These are phyloP conservation scores for Copsychus sechellarum DNA, from an alignment of 2,113 vertebrate species.

Conservation along the genomic window DNA sequence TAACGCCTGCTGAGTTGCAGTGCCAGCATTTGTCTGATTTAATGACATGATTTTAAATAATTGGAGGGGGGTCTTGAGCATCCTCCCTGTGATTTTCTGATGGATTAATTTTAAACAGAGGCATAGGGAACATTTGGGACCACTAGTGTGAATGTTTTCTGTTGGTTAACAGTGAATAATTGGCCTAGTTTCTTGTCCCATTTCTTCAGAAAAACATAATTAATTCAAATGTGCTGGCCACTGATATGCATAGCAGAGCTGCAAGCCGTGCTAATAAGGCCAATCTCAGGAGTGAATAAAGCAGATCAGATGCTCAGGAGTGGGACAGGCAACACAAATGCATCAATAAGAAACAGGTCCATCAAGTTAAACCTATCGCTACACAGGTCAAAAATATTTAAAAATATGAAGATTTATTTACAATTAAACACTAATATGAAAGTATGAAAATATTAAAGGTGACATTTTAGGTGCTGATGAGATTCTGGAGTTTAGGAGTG, in stretches of 20 bases:
- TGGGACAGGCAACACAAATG: not conserved
- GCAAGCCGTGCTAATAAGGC: not conserved
- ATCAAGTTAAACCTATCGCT: not conserved
- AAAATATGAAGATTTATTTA: not conserved
- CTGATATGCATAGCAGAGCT: not conserved
- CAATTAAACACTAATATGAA: not conserved
- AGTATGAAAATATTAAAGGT: not conserved
- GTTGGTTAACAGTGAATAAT: conserved; percentile 55
- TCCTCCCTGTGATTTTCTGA: conserved; percentile 51
- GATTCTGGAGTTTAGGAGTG: not conserved
- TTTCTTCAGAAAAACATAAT: conserved; percentile 34
- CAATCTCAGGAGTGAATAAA: not conserved
- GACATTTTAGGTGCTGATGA: not conserved
- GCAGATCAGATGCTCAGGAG: not conserved
- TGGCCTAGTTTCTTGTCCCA: conserved; percentile 50
- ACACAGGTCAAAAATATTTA: not conserved
- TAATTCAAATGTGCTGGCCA: conserved; percentile 13
- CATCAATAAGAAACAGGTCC: not conserved
- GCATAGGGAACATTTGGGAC: conserved; percentile 28
- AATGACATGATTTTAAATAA: conserved; percentile 60
- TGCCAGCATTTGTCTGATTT: conserved; percentile 64
- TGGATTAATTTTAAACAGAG: conserved; percentile 61
- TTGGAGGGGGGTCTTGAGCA: conserved; percentile 46
- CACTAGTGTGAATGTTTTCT: conserved; percentile 31
- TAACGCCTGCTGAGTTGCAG: conserved; percentile 53